Base-by-base conservation (phyloP, 2,888 invertebrate species). In the Melieria omissa region DNA sequence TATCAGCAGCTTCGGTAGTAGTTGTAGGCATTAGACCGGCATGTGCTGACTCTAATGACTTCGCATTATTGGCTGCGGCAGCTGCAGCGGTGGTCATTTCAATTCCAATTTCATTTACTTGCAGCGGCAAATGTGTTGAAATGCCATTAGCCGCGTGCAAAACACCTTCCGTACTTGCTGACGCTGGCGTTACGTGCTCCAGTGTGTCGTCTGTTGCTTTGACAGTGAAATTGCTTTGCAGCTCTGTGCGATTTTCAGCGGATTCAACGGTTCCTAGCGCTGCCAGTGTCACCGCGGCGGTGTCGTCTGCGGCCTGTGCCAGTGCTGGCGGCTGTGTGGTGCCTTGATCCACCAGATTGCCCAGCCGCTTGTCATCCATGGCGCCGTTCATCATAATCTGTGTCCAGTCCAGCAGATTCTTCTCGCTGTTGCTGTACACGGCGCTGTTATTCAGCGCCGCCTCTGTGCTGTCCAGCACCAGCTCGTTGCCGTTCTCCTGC, bases 371-470 rank as follows among this genome's bases (percentile, higher is more conserved):
- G 4, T 12, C 14, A 7, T 61, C 72, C 42, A 77, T 63, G 41
- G 75, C 75, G 3, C 75, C 76, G 16, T 71, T 75, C 78, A 80
- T 81, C 77, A 84, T 84, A 7, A 85, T 83, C 29, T 84, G 82
- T 14, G 80, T 82, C 85, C 85, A 85, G 70, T 85, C 85, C 14
- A 84, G 70, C 4, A 85, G 74, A 73, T 78, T 84, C 61, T 85
- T 85, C 49, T 83, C 83, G 67, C 80, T 83, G 46, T 74, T 74
- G 16, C 44, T 69, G 16, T 49, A 73, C 3, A 68, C 12, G 6
- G 9, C 66, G 41, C 57, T 47, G 5, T n/a, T 10, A n/a, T 62
- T 67, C n/a, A 41, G 29, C 4, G 64, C n/a, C 49, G 49, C 5
- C 77, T 79, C n/a, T 80, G 74, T 14, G 77, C 78, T 79, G 42